Evolutionary conservation across 2,888 invertebrate genomes (phyloP).

Genomic region (Troilus luridus): DNA sequence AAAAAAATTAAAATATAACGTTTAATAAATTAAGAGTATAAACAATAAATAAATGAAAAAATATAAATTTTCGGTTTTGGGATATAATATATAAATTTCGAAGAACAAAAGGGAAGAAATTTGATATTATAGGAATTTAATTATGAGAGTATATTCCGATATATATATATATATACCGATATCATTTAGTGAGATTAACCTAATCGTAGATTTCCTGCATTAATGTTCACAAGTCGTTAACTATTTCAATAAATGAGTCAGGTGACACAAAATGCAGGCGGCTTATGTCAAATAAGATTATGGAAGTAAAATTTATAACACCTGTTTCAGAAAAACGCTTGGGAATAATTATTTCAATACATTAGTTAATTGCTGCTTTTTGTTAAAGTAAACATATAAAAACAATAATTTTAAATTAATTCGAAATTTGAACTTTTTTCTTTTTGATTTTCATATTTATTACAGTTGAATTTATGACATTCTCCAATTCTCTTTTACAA

Average conservation of each 20-base stretch:
- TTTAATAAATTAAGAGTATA: too few species aligned
- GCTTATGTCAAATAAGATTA: neutral
- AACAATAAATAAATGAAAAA: too few species aligned
- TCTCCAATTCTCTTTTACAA: too few species aligned
- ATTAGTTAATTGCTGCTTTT: neutral
- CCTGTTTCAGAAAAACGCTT: neutral
- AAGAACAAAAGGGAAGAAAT: neutral
- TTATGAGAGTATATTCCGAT: neutral
- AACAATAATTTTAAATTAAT: neutral
- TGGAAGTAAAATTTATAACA: neutral
- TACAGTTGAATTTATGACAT: too few species aligned
- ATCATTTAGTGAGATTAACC: neutral
- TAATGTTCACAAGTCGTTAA: neutral
- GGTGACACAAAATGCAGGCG: neutral
- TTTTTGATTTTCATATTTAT: too few species aligned
- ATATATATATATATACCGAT: neutral
- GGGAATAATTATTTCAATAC: neutral
- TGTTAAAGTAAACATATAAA: neutral
- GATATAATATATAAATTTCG: neutral
- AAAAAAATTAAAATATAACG: too few species aligned
- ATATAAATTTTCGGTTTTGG: too few species aligned
- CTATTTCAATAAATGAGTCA: conserved; percentile 17
- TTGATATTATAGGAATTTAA: neutral
- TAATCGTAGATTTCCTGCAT: neutral
- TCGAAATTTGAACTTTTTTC: neutral